Evolutionary conservation across 2,888 invertebrate genomes (phyloP), one percentile per base, ranked within the genome.

Genomic region (Oligia strigilis): DNA sequence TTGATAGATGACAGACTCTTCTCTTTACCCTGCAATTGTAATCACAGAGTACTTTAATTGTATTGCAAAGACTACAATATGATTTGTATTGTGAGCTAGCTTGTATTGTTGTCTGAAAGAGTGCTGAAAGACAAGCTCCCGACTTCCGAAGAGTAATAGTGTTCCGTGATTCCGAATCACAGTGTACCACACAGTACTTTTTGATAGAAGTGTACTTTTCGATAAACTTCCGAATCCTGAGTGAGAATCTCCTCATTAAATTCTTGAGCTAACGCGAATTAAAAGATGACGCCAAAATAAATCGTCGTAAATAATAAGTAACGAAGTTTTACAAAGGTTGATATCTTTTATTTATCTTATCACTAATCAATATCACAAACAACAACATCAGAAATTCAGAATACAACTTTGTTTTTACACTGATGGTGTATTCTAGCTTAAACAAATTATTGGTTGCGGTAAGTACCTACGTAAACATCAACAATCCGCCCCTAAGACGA

Each of bases 361-460:
- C 77, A 75, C 36, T 19, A 14, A 64, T 62, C 55, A 55, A 1
- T 46, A 49, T 62, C 55, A 60, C 2, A 36, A 49, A 71, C 17
- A 55, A 43, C n/a, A 80, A 55, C 62, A 70, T 43, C 17, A 36
- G 36, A 36, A 36, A 36, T 36, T 40, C 40, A 49, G 4, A 82
- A 49, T 29, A 67, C 0, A 19, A 14, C 11, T 64, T 43, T 17
- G 9, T 0, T n/a, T 69, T 52, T 66, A 60, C 58, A 77, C 76
- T 76, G 60, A 91, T 91, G 90, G 79, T 90, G 72, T 84, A 80
- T 77, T 79, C 65, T 75, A 77, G 74, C 75, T 60, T 87, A 80
- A 88, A 78, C 70, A 90, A 86, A 83, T 73, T 87, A 64, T 55
- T 90, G 62, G 75, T 90, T 75, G 81, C 83, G 86, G 93, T 93